These are phyloP conservation scores for Stenchaetothrips biformis DNA, from an alignment of 2,888 invertebrate genomes.

Conservation along the genomic window DNA sequence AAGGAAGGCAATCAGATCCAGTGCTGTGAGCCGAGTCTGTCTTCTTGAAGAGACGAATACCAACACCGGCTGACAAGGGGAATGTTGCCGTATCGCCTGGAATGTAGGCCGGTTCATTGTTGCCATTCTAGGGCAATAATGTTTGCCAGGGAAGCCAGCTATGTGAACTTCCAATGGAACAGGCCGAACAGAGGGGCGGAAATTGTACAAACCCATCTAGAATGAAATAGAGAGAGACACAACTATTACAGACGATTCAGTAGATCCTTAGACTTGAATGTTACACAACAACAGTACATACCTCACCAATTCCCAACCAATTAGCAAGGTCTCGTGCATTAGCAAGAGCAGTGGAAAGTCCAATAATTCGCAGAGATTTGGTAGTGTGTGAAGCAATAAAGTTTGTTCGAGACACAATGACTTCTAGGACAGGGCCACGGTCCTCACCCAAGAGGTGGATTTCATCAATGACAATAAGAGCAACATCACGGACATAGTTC, in stretches of 20 bases:
- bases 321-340: conserved; percentile 95
- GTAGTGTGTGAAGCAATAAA: conserved; percentile 89
- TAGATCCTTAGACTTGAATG: not conserved
- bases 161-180: conserved; percentile 92
- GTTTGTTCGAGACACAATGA: conserved; percentile 95
- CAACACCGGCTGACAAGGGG: conserved; percentile 83
- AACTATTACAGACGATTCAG: conserved; percentile 20
- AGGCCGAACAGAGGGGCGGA: conserved; percentile 94
- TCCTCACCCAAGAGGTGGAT: conserved; percentile 94
- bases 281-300: conserved; percentile 35
- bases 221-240: conserved; percentile 31
- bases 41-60: conserved; percentile 90
- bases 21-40: conserved; percentile 92
- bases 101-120: conserved; percentile 99
- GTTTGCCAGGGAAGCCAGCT: conserved; percentile 92
- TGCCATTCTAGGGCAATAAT: conserved; percentile 99
- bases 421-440: conserved; percentile 86
- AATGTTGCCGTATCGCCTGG: conserved; percentile 85
- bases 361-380: conserved; percentile 78
- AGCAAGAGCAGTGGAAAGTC: conserved; percentile 94
- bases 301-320: conserved; percentile 81
- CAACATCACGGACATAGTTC: conserved; percentile 86
- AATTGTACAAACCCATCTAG: conserved; percentile 89
- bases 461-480: conserved; percentile 94
- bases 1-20: conserved; percentile 87